Evolutionary conservation across 37 sponge, comb jelly and placozoan genomes (phyloP).

Genomic region (Oopsacas minuta): DNA sequence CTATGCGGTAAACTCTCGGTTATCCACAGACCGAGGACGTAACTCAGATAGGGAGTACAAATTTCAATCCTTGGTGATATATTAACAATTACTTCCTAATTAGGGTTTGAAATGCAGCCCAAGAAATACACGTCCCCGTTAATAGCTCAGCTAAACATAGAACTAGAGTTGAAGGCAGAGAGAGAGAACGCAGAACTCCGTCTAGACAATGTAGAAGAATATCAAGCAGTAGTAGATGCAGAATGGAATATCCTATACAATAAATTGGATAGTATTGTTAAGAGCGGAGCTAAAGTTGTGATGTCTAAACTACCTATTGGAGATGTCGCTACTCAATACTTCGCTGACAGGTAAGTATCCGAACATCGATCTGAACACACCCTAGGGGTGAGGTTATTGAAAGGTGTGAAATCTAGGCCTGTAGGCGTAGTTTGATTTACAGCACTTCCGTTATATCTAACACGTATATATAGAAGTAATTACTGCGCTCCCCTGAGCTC

Average conservation of each 20-base stretch:
- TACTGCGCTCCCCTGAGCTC: too few relatives aligned
- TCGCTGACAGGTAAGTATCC: constrained; percentile 99
- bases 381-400: too few relatives aligned
- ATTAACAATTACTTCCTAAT: too few relatives aligned
- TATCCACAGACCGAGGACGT: too few relatives aligned
- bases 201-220: constrained; percentile 95
- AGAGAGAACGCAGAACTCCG: constrained; percentile 90
- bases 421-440: too few relatives aligned
- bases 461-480: too few relatives aligned
- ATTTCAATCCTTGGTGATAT: too few relatives aligned
- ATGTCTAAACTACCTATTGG: constrained; percentile 98
- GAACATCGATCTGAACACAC: too few relatives aligned
- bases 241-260: constrained; percentile 96
- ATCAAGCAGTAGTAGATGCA: constrained; percentile 90
- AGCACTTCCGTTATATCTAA: too few relatives aligned
- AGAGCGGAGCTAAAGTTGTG: constrained; percentile 92
- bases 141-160: constrained; percentile 85
- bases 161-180: constrained; percentile 94
- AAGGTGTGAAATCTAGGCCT: too few relatives aligned
- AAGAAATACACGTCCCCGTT: constrained; percentile 75
- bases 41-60: too few relatives aligned
- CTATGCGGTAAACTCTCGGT: too few relatives aligned
- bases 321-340: constrained; percentile 99
- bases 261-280: constrained; percentile 81
- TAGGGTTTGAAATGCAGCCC: constrained; percentile 96